phyloP scores from a whole-genome alignment of 1,140 invertebrate species.

The Portunus trituberculatus region DNA sequence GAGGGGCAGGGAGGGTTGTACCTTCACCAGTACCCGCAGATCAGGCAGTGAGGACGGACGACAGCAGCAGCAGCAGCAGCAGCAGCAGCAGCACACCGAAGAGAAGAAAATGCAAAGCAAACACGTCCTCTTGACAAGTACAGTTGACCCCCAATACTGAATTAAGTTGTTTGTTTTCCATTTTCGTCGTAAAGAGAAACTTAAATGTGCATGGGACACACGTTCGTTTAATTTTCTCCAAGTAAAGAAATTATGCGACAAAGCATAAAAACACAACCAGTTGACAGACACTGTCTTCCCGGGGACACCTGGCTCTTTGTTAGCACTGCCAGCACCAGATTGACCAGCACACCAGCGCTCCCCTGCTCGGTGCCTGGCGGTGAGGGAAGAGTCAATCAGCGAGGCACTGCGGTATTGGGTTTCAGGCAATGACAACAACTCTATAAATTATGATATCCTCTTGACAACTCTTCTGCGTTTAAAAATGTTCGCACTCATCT shows the following conservation, averaged over 20 bases:
- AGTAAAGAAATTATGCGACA: not conserved
- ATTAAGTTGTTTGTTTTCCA: not conserved
- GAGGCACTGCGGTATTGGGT: not conserved
- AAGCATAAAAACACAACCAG: not conserved
- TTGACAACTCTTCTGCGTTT: not conserved
- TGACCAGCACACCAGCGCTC: not conserved
- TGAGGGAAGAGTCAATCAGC: not conserved
- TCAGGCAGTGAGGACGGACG: not conserved
- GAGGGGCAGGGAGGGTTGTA: too few relatives aligned
- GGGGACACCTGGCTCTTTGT: not conserved
- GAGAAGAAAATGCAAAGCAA: not conserved
- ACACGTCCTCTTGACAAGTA: slow-evolving; percentile 10
- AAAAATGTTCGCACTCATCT: slow-evolving; percentile 13
- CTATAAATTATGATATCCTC: slow-evolving; percentile 23
- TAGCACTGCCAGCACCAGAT: not conserved
- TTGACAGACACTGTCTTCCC: not conserved
- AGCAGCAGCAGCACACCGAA: not conserved
- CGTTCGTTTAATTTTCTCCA: not conserved
- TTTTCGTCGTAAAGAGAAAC: slow-evolving; percentile 22
- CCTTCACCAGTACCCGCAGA: not conserved
- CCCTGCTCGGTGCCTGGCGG: not conserved
- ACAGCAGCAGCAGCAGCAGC: not conserved
- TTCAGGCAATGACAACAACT: not conserved
- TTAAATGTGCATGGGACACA: not conserved
- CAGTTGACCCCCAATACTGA: not conserved